A percentile compares a stretch with the other conserved stretches of the same genome.
Conservation (phyloP, 2,888 invertebrate species). For the Microctonus hyperodae region DNA sequence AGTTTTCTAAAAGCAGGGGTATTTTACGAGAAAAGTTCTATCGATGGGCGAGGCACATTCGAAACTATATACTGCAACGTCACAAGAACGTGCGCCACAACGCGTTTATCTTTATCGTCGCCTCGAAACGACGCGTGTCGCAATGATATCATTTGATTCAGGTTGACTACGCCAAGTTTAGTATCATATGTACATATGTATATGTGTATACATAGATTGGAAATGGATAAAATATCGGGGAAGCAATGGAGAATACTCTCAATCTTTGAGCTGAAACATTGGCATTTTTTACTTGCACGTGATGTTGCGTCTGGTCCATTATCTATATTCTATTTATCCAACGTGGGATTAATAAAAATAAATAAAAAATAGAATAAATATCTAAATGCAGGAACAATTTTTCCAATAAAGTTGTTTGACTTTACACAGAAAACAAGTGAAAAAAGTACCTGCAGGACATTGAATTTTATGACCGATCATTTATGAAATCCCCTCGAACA, state of each 20-base stretch:
- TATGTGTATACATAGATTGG: not conserved
- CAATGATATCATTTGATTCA: constrained; percentile 1
- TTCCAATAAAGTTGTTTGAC: constrained; percentile 8
- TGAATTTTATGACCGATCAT: constrained; percentile 37
- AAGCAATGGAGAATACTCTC: not conserved
- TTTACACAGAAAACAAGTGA: constrained; percentile 8
- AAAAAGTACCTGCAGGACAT: constrained; percentile 13
- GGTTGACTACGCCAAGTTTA: not conserved
- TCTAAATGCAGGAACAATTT: not conserved
- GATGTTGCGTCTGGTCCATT: not conserved
- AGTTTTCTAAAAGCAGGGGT: constrained; percentile 29
- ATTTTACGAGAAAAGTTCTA: constrained; percentile 46
- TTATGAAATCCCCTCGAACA: constrained; percentile 35
- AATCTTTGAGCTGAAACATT: not conserved
- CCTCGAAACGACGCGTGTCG: constrained; percentile 31
- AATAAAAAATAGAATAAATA: not conserved
- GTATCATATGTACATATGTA: not conserved
- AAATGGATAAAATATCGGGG: not conserved
- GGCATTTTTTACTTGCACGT: not conserved
- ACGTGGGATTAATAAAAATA: not conserved
- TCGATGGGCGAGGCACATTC: constrained; percentile 32
- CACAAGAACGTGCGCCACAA: constrained; percentile 14
- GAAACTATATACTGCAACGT: constrained; percentile 17
- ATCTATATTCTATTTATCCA: not conserved
- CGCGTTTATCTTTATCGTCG: constrained; percentile 42